Base-by-base conservation (phyloP, 2,888 invertebrate genomes). In the Morpho achilles region DNA sequence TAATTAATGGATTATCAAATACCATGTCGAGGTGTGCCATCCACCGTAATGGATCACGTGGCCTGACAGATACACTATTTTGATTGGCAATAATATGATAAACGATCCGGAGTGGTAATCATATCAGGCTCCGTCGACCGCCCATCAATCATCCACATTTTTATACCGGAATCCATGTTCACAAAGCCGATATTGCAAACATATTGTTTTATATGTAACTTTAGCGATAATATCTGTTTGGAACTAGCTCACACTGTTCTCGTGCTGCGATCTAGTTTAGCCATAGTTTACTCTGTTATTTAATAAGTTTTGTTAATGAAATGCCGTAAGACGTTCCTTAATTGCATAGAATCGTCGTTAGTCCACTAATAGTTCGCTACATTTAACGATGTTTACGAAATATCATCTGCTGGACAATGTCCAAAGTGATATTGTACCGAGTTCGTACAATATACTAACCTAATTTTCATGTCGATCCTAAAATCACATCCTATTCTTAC, bases 31-130 rank as follows among this genome's bases (percentile, higher is more conserved):
- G 70, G 69, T 71, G 66, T 70, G 70, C 73, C 82, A 75, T 79
- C 80, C 73, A 72, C 71, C 76, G 70, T 69, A 67, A 89, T 84
- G 86, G 86, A 90, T 89, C 80, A 78, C 81, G 76, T 74, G 76
- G 81, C 82, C 85, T 82, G 83, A 85, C 87, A 87, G 90, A 89
- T 83, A 90, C 90, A 89, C 89, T 89, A 90, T 90, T 90, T 90
- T 90, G 90, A 90, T 89, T 89, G 90, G 89, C 89, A 87, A 87
- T 87, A 88, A 83, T 88, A 84, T 86, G 84, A 88, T 86, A 81
- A 84, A 86, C 79, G 85, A 87, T 83, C 83, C 83, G 77, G 76
- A 77, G 76, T 79, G 82, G 84, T 85, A 80, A 82, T 84, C 81
- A 82, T 78, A 84, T 84, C 83, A 82, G 80, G 79, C 81, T 77